Evolutionary conservation across 2,797 vertebrate species (phyloP).

Genomic region (Halcyon chelicuti): DNA sequence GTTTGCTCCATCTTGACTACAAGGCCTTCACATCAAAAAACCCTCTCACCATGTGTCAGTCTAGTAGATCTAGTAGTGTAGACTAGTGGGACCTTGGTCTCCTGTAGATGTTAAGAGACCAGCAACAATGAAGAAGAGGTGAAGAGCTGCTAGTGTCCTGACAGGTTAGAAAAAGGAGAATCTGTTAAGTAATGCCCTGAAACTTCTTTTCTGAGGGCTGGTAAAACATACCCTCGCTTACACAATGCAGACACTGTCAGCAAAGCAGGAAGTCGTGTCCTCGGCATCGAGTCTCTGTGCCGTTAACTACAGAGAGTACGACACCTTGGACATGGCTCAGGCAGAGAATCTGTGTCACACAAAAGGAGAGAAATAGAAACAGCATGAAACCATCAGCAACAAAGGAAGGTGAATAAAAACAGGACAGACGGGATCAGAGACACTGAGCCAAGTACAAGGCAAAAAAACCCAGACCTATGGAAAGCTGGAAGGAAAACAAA

Average conservation of each 20-base stretch:
- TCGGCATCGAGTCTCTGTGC: background rate
- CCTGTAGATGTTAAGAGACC: background rate
- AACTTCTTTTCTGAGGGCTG: background rate
- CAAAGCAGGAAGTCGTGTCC: slow-evolving; percentile 8
- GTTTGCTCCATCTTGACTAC: background rate
- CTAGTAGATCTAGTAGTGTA: background rate
- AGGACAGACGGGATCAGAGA: slow-evolving; percentile 55
- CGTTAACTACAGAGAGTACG: background rate
- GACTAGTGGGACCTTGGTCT: background rate
- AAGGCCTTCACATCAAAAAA: background rate
- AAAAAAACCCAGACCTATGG: background rate
- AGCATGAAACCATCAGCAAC: background rate
- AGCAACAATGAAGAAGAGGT: background rate
- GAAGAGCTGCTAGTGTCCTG: background rate
- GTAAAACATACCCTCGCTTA: background rate
- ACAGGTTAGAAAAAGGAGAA: background rate
- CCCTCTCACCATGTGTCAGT: background rate
- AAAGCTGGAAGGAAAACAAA: slow-evolving; percentile 41
- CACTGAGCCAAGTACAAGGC: slow-evolving; percentile 3
- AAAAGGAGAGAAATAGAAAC: slow-evolving; percentile 28
- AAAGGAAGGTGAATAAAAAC: slow-evolving; percentile 45
- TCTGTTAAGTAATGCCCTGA: background rate
- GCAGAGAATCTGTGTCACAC: slow-evolving; percentile 44
- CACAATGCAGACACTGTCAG: slow-evolving; percentile 20
- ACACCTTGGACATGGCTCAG: slow-evolving; percentile 57